These are phyloP conservation scores for Philaethria dido DNA, from an alignment of 2,888 invertebrate genomes.

Conservation along the genomic window DNA sequence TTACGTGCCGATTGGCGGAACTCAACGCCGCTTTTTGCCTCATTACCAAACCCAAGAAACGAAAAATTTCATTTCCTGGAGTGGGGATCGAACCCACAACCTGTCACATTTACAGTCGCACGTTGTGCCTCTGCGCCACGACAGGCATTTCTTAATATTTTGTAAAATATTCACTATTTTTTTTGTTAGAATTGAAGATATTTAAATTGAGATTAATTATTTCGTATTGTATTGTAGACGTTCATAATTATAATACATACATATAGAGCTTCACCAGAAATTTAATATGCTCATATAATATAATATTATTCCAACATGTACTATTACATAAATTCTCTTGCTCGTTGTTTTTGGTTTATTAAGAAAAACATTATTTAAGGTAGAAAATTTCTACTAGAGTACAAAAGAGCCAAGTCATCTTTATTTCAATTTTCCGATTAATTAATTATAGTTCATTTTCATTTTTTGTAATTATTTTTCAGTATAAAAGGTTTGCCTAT, in stretches of 20 bases:
- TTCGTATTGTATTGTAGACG: not conserved
- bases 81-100: too few relatives aligned
- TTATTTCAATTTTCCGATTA: not conserved
- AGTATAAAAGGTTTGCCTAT: not conserved
- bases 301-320: not conserved
- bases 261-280: constrained; percentile 2
- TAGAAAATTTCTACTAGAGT: not conserved
- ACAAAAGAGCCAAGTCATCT: too few relatives aligned
- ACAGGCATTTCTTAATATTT: too few relatives aligned
- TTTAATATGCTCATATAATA: constrained; percentile 8
- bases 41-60: too few relatives aligned
- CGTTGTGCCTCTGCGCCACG: too few relatives aligned
- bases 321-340: not conserved
- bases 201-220: not conserved
- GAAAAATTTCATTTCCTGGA: too few relatives aligned
- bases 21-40: too few relatives aligned
- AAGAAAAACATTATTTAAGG: not conserved
- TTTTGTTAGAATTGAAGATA: not conserved
- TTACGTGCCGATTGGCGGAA: too few relatives aligned
- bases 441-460: not conserved
- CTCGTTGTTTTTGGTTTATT: not conserved
- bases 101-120: too few relatives aligned
- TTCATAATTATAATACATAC: not conserved
- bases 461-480: not conserved
- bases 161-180: not conserved